Evolutionary conservation across 2,113 vertebrate genomes (phyloP).

Genomic region (Osmerus eperlanus): DNA sequence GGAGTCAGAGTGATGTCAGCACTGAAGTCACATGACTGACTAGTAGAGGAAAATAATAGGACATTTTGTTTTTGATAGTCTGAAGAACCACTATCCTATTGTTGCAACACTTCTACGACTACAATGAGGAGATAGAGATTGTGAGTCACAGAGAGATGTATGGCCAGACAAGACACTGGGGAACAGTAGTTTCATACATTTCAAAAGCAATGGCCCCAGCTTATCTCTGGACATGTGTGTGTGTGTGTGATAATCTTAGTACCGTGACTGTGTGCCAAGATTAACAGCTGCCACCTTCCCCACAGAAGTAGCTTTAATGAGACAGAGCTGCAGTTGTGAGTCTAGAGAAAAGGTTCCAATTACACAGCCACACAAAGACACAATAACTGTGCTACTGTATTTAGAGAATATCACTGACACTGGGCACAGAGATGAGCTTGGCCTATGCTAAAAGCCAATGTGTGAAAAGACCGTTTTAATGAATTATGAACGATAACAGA

Average conservation of each 20-base stretch:
- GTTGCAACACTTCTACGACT: background rate
- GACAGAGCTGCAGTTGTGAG: background rate
- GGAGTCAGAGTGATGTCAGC: constrained; percentile 4
- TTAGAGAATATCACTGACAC: too few relatives aligned
- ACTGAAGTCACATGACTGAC: constrained; percentile 32
- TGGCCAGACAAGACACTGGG: constrained; percentile 12
- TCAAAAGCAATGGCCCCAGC: constrained; percentile 33
- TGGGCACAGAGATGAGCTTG: too few relatives aligned
- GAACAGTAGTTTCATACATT: constrained; percentile 45
- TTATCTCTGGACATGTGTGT: constrained; percentile 28
- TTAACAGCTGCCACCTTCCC: constrained; percentile 68
- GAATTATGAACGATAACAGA: too few relatives aligned
- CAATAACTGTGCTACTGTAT: too few relatives aligned
- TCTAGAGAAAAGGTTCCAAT: background rate
- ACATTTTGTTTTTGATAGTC: constrained; percentile 32
- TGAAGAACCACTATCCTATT: constrained; percentile 27
- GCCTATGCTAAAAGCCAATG: too few relatives aligned
- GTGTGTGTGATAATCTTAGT: constrained; percentile 41
- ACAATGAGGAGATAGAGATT: constrained; percentile 20
- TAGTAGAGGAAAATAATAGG: constrained; percentile 15
- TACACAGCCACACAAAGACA: background rate
- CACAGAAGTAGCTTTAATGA: constrained; percentile 65
- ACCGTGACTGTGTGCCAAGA: constrained; percentile 53
- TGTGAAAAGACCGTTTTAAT: too few relatives aligned
- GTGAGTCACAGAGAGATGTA: constrained; percentile 1